A percentile compares a stretch with the other conserved stretches of the same genome.
These are phyloP conservation scores for Apamea epomidion DNA, from an alignment of 2,888 invertebrate species.

Conservation along the genomic window DNA sequence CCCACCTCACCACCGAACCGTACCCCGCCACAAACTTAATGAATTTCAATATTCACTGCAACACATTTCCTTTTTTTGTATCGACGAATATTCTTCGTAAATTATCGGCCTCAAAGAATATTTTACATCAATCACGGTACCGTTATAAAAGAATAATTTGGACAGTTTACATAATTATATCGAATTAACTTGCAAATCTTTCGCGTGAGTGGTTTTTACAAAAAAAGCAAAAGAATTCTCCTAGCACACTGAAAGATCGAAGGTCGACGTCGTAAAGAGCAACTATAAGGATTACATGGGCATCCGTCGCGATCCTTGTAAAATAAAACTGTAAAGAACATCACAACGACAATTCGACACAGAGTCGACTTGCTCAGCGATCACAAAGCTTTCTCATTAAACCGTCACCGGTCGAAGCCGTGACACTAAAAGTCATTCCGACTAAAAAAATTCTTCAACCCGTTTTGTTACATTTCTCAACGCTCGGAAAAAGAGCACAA, in stretches of 20 bases:
- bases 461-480: slow-evolving; percentile 88
- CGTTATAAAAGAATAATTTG: slow-evolving; percentile 65
- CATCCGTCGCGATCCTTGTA: slow-evolving; percentile 77
- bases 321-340: slow-evolving; percentile 82
- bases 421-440: slow-evolving; percentile 89
- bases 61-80: slow-evolving; percentile 56
- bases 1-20: slow-evolving; percentile 18
- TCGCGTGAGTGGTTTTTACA: slow-evolving; percentile 28
- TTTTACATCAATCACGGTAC: slow-evolving; percentile 68
- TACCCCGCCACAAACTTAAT: slow-evolving; percentile 61
- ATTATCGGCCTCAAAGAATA: slow-evolving; percentile 64
- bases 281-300: slow-evolving; percentile 59
- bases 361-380: slow-evolving; percentile 84
- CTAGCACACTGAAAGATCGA: slow-evolving; percentile 43
- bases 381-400: slow-evolving; percentile 90
- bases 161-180: slow-evolving; percentile 65
- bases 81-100: slow-evolving; percentile 60
- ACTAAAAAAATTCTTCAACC: slow-evolving; percentile 82
- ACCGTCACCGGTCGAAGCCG: slow-evolving; percentile 86
- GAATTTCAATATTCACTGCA: slow-evolving; percentile 63
- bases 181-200: slow-evolving; percentile 58
- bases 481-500: slow-evolving; percentile 88
- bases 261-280: slow-evolving; percentile 55
- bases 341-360: slow-evolving; percentile 87
- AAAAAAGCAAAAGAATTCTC: slow-evolving; percentile 29